Conservation (phyloP, 1,140 invertebrate genomes). For the Aporrectodea caliginosa region DNA sequence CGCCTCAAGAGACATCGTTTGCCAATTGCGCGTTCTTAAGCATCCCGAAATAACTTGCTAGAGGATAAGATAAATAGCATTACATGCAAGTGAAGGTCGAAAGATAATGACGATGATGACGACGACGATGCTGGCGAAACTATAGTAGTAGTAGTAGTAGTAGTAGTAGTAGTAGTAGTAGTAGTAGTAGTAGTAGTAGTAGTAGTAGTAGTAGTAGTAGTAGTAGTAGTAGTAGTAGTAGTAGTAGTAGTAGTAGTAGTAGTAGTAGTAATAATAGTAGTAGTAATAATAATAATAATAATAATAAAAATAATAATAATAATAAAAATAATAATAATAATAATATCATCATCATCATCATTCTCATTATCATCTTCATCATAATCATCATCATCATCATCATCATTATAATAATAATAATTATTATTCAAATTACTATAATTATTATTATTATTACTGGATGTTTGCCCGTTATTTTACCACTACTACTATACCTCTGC, state of each 20-base stretch:
- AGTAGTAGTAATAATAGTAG: constrained; percentile 20
- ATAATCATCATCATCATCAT: not conserved
- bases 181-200: constrained; percentile 27
- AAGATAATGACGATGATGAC: too few relatives aligned
- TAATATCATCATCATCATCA: not conserved
- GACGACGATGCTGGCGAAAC: too few relatives aligned
- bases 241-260: constrained; percentile 24
- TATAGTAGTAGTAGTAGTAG: constrained; percentile 18
- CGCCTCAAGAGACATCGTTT: too few relatives aligned
- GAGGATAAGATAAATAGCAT: too few relatives aligned
- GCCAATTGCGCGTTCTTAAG: too few relatives aligned
- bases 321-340: not conserved
- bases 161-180: constrained; percentile 15
- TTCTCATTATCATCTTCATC: not conserved
- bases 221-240: constrained; percentile 29
- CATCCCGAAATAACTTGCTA: too few relatives aligned
- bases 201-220: constrained; percentile 28
- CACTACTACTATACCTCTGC: too few relatives aligned
- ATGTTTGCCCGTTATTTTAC: too few relatives aligned
- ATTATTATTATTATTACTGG: constrained; percentile 4
- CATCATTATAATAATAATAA: too few relatives aligned
- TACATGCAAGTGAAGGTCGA: too few relatives aligned
- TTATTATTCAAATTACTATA: not conserved
- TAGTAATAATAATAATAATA: not conserved
- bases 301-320: not conserved